phyloP scores from a whole-genome alignment of 2,888 invertebrate species.

The Dryobotodes eremita region DNA sequence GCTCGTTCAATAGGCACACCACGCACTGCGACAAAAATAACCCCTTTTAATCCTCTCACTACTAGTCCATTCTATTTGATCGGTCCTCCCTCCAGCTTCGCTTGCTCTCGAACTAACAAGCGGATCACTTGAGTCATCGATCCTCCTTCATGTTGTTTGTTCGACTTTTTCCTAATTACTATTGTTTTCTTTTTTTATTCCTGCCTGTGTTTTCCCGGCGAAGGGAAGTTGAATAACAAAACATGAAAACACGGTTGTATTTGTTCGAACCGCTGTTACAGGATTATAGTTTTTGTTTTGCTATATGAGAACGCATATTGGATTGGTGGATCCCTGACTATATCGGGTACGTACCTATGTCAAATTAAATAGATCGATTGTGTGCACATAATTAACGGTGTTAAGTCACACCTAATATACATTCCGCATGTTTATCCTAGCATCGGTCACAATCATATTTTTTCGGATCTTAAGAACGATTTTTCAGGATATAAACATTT shows the following conservation, averaged over 20 bases:
- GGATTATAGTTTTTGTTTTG: too few species aligned
- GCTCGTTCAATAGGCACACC: not conserved
- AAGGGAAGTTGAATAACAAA: not conserved
- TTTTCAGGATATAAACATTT: not conserved
- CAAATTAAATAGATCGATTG: not conserved
- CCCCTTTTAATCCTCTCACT: conserved; percentile 10
- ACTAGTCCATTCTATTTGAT: not conserved
- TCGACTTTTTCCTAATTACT: conserved; percentile 36
- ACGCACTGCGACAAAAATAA: not conserved
- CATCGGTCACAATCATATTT: not conserved
- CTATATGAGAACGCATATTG: too few species aligned
- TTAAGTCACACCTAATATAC: not conserved
- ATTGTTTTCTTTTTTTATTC: conserved; percentile 34
- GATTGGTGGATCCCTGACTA: not conserved
- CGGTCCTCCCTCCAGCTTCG: conserved; percentile 14
- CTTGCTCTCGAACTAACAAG: conserved; percentile 52
- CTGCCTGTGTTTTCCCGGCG: not conserved
- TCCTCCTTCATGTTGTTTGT: conserved; percentile 42
- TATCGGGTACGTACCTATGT: not conserved
- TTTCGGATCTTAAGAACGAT: not conserved
- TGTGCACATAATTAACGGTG: not conserved
- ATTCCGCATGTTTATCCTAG: not conserved
- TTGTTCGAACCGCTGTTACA: too few species aligned
- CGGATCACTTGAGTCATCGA: conserved; percentile 51
- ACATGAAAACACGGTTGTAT: not conserved